phyloP scores from a whole-genome alignment of 2,888 invertebrate species.

The Aphidius colemani region DNA sequence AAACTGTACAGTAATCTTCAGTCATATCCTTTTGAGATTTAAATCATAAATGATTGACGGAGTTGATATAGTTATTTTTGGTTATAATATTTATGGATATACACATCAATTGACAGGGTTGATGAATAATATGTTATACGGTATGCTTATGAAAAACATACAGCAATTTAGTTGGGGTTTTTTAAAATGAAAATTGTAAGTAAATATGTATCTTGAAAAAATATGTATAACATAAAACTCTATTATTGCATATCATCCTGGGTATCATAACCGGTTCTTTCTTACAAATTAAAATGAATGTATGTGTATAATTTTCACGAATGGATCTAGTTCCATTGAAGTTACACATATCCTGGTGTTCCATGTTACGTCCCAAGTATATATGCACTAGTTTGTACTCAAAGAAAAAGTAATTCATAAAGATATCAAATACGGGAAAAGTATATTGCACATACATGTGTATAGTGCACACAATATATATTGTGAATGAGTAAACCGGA shows the following conservation, averaged over 20 bases:
- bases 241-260: too few relatives aligned
- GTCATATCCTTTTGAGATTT: constrained; percentile 52
- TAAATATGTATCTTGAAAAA: too few relatives aligned
- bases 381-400: constrained; percentile 13
- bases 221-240: too few relatives aligned
- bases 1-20: constrained; percentile 40
- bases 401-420: constrained; percentile 7
- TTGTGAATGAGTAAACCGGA: constrained; percentile 50
- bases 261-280: too few relatives aligned
- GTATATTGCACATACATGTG: background rate
- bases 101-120: too few relatives aligned
- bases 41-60: constrained; percentile 18
- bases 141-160: too few relatives aligned
- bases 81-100: too few relatives aligned
- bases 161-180: too few relatives aligned
- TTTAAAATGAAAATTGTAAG: too few relatives aligned
- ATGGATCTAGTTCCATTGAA: constrained; percentile 49
- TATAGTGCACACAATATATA: background rate
- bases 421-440: background rate
- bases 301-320: constrained; percentile 26
- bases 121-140: too few relatives aligned
- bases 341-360: constrained; percentile 15
- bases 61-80: constrained; percentile 11
- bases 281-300: too few relatives aligned
- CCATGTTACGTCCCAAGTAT: background rate